Base-by-base conservation (phyloP, 2,797 vertebrate species). In the Danio kyathit region DNA sequence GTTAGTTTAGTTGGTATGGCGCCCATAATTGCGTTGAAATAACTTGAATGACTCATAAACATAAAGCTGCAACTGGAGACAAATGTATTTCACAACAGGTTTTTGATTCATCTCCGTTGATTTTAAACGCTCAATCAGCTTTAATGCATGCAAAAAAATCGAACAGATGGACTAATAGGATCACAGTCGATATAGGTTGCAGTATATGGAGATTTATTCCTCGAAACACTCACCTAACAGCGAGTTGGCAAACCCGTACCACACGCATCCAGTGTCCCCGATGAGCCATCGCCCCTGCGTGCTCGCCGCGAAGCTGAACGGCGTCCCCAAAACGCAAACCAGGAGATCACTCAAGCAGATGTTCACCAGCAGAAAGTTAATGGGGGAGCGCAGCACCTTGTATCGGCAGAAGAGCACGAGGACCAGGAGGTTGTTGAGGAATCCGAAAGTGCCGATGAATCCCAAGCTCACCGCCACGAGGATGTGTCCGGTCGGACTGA, bases 261-360 rank as follows among this genome's bases (percentile, higher is more conserved):
- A 96, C 82, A 95, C 90, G 84, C 95, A 96, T 7, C 94, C 95
- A 0, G 40, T 48, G 0, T 88, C 60, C 7, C 95, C 95, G n/a
- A 95, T 94, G 66, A 96, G 94, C 95, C 95, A 96, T 38, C 87
- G 88, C 88, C 95, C 94, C 85, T 94, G 93, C 51, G 92, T 94
- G 90, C 95, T 95, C 87, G 95, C 94, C 4, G 94, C 94, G 85
- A 95, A 95, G 90, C 95, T 95, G 93, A 96, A 94, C 86, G 95
- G 95, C 64, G 95, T 96, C 16, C 95, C 95, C 71, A 95, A 77
- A 49, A 94, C 87, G 87, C 94, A 96, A 83, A 95, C 94, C 85
- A 95, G 93, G 88, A 96, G 88, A 88, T 96, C 95, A 88, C 95
- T 95, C 83, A 94, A 21, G 59, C 93, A 94, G 80, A 96, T 96